Base-by-base conservation (phyloP, 1,140 invertebrate genomes). In the Brachionus manjavacas region DNA sequence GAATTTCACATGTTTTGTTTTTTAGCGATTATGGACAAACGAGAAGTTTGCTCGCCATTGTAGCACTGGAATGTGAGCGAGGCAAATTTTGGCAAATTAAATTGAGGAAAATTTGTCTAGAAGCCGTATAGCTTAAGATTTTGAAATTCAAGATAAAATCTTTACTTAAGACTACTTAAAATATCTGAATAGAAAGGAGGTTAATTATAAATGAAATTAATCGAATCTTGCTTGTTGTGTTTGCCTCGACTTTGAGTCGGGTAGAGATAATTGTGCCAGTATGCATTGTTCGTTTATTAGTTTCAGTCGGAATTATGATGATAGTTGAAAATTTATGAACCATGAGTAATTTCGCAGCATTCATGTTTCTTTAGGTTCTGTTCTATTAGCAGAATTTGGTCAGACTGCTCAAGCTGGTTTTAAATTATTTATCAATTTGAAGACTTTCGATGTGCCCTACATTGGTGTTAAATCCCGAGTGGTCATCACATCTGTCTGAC, bases 131-230 rank as follows among this genome's bases (percentile, higher is more conserved):
- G 20, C 9, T 68, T 68, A n/a, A 31, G 14, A 12, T 68, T 68
- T 68, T 68, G 66, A 68, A 68, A 68, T 68, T 68, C 20, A 39
- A 68, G 39, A 41, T 41, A 39, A 72, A 72, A 72, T 41, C 39
- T 72, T 41, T 35, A 72, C 68, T 41, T 60, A 72, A 72, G 41
- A 72, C 68, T 41, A 72, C 68, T 72, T 72, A 72, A 72, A 72
- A 72, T 72, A 72, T 41, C 28, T 72, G 66, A 68, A 68, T 31
- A 68, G 31, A 72, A 72, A 72, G 20, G 68, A 72, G 68, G 68
- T 72, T 72, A 72, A 72, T 72, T 72, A 72, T 72, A 72, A 72
- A 72, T 72, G 28, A 72, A 72, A 72, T 72, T 72, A 72, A 72
- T 72, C 68, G 68, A 72, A 72, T 72, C 25, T 25, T 68, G 16